Base-by-base conservation (phyloP, 2,888 invertebrate species). In the Drosophila nr. perissopoda region DNA sequence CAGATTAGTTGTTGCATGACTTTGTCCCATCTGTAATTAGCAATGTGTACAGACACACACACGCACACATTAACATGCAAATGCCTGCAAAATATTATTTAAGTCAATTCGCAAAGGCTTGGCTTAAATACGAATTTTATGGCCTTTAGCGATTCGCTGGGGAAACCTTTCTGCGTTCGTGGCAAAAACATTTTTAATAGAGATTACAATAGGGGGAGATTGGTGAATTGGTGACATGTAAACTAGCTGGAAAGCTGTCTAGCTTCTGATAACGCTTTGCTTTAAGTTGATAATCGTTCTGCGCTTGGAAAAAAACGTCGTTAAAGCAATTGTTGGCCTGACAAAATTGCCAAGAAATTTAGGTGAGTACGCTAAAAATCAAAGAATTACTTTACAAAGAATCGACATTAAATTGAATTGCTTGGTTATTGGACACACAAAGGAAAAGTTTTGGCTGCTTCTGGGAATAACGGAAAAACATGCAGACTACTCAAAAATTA, bases 1-100 rank as follows among this genome's bases (percentile, higher is more conserved):
- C 90, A 88, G 76, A 74, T 82, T 76, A 76, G 83, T 90, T 84
- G 85, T 88, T 83, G 90, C 84, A 86, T 76, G 90, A 51, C 72
- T 52, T 65, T 71, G 74, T 77, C 52, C 51, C 61, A 67, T 73
- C 66, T 64, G 83, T 71, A 88, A 85, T 83, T 86, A 89, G 87
- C 81, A 65, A 64, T 46, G 59, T 64, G 46, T 71, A 70, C 74
- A 85, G 79, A 73, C 75, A 83, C 63, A 58, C 33, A 33, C 42
- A 51, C 62, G 40, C 40, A n/a, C 27, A 48, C 36, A 48, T 40
- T 33, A 25, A 25, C 62, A 42, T 13, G 21, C 34, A 54, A 8
- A 16, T 31, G n/a, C 10, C n/a, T n/a, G 33, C 25, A 52, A 61
- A 51, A 61, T 58, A 54, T 54, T 68, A 68, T 73, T 81, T 64